Evolutionary conservation across 2,888 invertebrate species (phyloP), one percentile per base, ranked within the genome.

Genomic region (Lordiphosa fenestrarum): DNA sequence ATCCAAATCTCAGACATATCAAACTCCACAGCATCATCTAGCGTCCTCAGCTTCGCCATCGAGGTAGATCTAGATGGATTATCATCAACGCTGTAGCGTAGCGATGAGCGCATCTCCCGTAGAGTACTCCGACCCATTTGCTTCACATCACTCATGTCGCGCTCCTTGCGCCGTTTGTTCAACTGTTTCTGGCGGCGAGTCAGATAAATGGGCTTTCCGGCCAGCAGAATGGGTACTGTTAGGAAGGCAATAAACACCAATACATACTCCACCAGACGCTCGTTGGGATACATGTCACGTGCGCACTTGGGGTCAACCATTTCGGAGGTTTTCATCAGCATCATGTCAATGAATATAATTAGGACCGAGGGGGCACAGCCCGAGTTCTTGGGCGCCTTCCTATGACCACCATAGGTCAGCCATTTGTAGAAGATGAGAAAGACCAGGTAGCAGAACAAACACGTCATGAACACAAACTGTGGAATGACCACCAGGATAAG

Each of bases 391-490:
- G 85, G 81, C 0, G 54, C 0, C 1, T 42, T 90, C 47, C 89
- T 86, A 6, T 89, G 77, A 0, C 93, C 91, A 60, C 92, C 92
- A 88, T 93, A 98, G 23, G 91, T 86, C 15, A 94, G 66, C 98
- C 98, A 99, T 88, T 99, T 98, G 89, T 92, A 92, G 90, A 98
- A 94, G 91, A 98, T 95, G 91, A 98, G 92, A 69, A 95, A 91
- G 19, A 95, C 94, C 91, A 98, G 93, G 91, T 98, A 98, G 64
- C 94, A 92, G 91, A 98, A 99, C 46, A 98, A 91, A 54, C 94
- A 92, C 39, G 92, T 83, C 54, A 98, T 91, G 90, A 99, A 97
- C 10, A 98, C 78, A 4, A 97, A 88, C 90, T 98, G 96, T 0
- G 98, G 98, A 48, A 98, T 77, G 89, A 97, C 98, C 88, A 97